Base-by-base conservation (phyloP, 2,888 invertebrate genomes). In the Lamproptera curius region DNA sequence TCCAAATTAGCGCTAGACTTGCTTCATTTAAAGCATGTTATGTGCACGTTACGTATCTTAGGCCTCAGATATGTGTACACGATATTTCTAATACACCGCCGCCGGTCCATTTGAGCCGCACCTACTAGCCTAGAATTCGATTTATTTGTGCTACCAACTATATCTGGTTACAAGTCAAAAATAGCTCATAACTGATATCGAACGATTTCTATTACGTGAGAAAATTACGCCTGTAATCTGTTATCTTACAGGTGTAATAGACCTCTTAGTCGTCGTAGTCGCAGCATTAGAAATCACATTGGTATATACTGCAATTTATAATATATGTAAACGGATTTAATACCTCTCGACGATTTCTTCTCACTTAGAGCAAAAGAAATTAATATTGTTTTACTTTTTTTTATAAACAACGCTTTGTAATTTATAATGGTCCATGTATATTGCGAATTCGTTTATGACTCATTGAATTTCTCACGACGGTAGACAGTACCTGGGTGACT, bases 401-500 rank as follows among this genome's bases (percentile, higher is more conserved):
- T 59, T 55, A 54, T 59, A 40, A 57, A 56, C 61, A 56, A 46
- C 62, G 52, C 28, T 28, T 28, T 28, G 9, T 9, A 28, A n/a
- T n/a, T n/a, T n/a, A n/a, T n/a, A n/a, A n/a, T n/a, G 52, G 41
- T 37, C 37, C 33, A 44, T 20, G 43, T 17, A 11, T 16, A 31
- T 48, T 53, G 36, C 39, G 35, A 63, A 61, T 59, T 50, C 59
- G 50, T 57, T 58, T 65, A 70, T 81, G 81, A 83, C 56, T 83
- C 83, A 81, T 69, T 67, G 63, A 69, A 46, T 59, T 65, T 63
- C 61, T 66, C 67, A 68, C 67, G 63, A 62, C 57, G 59, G 52
- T 49, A 65, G 61, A 58, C 62, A 62, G 50, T 71, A 73, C 69
- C 67, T 69, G 71, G 74, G 63, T 79, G 77, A 76, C 67, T 76